Percentiles rank a stretch among this genome's conserved stretches.
These are phyloP conservation scores for Drosophila repleta DNA, from an alignment of 1,140 invertebrate genomes.

Conservation along the genomic window DNA sequence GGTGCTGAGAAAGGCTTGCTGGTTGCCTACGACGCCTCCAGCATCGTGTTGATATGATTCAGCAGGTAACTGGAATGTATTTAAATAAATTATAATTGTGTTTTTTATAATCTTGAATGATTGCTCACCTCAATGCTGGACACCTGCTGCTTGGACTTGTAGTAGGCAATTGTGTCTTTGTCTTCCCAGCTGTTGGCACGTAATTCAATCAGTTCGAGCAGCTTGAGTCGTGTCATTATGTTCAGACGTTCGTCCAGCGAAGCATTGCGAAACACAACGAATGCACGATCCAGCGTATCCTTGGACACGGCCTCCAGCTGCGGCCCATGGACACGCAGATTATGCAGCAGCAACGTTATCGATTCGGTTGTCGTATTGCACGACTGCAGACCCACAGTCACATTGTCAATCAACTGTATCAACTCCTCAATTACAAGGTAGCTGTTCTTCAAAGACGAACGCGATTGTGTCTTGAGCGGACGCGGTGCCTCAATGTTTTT, in stretches of 20 bases:
- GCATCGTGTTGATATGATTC: conserved; percentile 72
- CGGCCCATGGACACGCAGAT: conserved; percentile 89
- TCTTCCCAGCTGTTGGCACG: conserved; percentile 93
- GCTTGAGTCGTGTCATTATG: conserved; percentile 91
- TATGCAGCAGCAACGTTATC: conserved; percentile 84
- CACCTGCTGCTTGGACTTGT: conserved; percentile 89
- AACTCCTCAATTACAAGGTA: conserved; percentile 86
- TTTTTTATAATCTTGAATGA: background rate
- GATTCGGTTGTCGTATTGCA: conserved; percentile 83
- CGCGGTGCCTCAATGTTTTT: conserved; percentile 90
- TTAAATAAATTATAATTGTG: background rate
- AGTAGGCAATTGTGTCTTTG: conserved; percentile 92
- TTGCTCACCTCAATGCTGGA: conserved; percentile 88
- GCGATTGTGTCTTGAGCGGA: conserved; percentile 87
- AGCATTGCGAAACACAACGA: conserved; percentile 93
- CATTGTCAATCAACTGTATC: conserved; percentile 89
- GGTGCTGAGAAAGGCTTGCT: conserved; percentile 81
- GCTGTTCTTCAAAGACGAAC: conserved; percentile 78
- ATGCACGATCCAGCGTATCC: conserved; percentile 88
- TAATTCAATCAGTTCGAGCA: conserved; percentile 94
- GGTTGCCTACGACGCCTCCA: conserved; percentile 56
- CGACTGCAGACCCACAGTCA: conserved; percentile 88
- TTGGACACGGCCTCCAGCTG: conserved; percentile 90
- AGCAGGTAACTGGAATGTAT: conserved; percentile 57
- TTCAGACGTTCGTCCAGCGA: conserved; percentile 92